A percentile compares a stretch with the other conserved stretches of the same genome.
These are phyloP conservation scores for Tetranychus piercei DNA, from an alignment of 2,888 invertebrate species.

Conservation along the genomic window DNA sequence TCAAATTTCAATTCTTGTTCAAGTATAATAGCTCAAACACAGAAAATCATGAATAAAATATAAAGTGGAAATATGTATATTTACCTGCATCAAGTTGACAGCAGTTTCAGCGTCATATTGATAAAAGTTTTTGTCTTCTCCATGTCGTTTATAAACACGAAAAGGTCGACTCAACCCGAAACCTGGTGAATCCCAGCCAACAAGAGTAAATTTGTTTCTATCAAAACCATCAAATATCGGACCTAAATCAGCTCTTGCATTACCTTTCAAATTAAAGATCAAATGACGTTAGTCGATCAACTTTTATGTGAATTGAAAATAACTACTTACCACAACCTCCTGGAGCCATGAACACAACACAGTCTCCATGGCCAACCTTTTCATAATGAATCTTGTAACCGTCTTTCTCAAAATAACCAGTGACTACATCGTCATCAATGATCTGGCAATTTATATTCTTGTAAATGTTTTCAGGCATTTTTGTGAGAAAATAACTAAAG, in stretches of 20 bases:
- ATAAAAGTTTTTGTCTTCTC: slow-evolving; percentile 28
- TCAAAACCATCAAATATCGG: slow-evolving; percentile 42
- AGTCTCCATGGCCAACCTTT: slow-evolving; percentile 8
- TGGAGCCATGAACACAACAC: slow-evolving; percentile 3
- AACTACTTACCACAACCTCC: not conserved
- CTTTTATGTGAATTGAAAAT: not conserved
- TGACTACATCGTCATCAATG: not conserved
- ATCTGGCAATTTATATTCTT: too few relatives aligned
- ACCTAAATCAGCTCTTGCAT: slow-evolving; percentile 61
- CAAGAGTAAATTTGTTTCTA: slow-evolving; percentile 32
- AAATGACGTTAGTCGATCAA: not conserved
- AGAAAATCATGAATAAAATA: not conserved
- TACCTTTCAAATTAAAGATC: slow-evolving; percentile 35
- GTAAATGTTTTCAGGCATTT: too few relatives aligned
- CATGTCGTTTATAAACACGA: slow-evolving; percentile 30
- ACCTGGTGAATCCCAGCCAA: slow-evolving; percentile 34
- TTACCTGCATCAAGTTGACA: slow-evolving; percentile 29
- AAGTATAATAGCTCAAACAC: not conserved
- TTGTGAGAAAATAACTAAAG: too few relatives aligned
- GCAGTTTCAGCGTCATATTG: slow-evolving; percentile 33
- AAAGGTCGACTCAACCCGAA: slow-evolving; percentile 34
- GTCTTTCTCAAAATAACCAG: not conserved
- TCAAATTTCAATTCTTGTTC: too few relatives aligned
- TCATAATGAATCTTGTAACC: slow-evolving; percentile 10
- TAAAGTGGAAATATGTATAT: not conserved